phyloP scores from a whole-genome alignment of 37 sponge, comb jelly and placozoan genomes.

The Haliclona indistincta region DNA sequence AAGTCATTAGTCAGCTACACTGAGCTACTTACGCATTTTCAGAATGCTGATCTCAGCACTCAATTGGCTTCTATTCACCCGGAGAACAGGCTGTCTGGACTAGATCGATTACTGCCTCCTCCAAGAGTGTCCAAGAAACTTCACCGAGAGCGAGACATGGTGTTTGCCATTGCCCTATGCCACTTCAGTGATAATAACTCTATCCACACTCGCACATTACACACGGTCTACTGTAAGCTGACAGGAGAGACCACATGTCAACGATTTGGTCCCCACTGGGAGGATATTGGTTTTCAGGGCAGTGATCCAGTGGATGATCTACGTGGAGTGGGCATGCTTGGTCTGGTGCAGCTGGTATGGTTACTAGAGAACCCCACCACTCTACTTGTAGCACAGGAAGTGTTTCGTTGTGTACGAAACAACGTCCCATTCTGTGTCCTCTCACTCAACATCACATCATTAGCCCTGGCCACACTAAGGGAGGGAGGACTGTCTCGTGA shows the following conservation, averaged over 20 bases:
- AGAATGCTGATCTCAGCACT: constrained; percentile 30
- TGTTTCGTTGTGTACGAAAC: constrained; percentile 20
- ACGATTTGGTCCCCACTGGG: constrained; percentile 87
- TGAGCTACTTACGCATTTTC: constrained; percentile 63
- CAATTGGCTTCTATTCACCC: constrained; percentile 37
- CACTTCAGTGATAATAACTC: constrained; percentile 59
- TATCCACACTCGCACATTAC: constrained; percentile 61
- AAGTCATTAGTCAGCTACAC: constrained; percentile 38
- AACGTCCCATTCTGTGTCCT: constrained; percentile 82
- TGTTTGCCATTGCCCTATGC: constrained; percentile 62
- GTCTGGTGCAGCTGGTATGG: constrained; percentile 70
- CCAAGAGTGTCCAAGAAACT: constrained; percentile 55
- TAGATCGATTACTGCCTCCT: constrained; percentile 17
- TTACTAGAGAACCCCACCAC: constrained; percentile 48
- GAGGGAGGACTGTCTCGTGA: constrained; percentile 64
- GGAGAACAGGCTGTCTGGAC: constrained; percentile 8
- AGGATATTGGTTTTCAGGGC: constrained; percentile 86
- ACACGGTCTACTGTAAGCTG: constrained; percentile 74
- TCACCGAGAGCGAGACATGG: constrained; percentile 60
- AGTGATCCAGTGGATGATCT: constrained; percentile 87
- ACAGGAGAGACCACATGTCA: constrained; percentile 59
- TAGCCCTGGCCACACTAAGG: constrained; percentile 59
- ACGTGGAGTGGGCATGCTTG: constrained; percentile 82
- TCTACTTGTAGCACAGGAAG: constrained; percentile 49
- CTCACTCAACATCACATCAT: constrained; percentile 72